Conservation (phyloP, 2,888 invertebrate genomes). For the Drosophila pegasa region DNA sequence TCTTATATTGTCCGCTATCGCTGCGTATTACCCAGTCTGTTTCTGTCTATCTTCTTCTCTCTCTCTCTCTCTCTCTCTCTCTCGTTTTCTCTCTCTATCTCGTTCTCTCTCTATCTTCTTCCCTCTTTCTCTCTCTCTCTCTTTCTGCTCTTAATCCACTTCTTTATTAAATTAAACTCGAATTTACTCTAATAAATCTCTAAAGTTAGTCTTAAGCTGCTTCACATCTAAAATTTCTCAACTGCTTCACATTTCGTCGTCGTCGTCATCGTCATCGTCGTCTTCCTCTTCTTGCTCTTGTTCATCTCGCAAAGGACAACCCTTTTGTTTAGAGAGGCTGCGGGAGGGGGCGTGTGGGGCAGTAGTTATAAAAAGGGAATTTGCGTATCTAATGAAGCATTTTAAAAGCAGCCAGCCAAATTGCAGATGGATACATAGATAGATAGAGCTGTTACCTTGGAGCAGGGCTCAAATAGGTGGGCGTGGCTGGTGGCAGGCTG, state of each 20-base stretch:
- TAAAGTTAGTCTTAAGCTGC: neutral
- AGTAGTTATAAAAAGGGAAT: conserved; percentile 17
- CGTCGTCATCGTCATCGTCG: too few species aligned
- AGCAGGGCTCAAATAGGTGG: conserved; percentile 7
- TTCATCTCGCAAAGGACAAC: conserved; percentile 9
- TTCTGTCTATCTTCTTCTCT: too few species aligned
- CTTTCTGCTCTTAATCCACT: too few species aligned
- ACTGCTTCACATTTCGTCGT: neutral
- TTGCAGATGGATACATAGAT: conserved; percentile 34
- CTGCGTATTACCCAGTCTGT: too few species aligned
- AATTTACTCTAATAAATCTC: neutral
- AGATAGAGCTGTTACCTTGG: conserved; percentile 7
- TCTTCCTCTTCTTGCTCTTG: neutral
- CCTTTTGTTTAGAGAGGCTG: conserved; percentile 38
- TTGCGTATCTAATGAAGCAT: conserved; percentile 71
- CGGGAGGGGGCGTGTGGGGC: neutral
- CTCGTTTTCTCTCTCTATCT: neutral
- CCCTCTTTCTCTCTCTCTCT: too few species aligned
- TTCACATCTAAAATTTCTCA: conserved; percentile 2
- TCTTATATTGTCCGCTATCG: too few species aligned
- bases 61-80: too few species aligned
- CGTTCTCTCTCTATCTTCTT: neutral
- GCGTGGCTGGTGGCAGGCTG: neutral
- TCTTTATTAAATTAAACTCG: neutral
- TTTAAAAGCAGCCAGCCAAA: conserved; percentile 59